Base-by-base conservation (phyloP, 2,797 vertebrate genomes). In the Argentina silus region DNA sequence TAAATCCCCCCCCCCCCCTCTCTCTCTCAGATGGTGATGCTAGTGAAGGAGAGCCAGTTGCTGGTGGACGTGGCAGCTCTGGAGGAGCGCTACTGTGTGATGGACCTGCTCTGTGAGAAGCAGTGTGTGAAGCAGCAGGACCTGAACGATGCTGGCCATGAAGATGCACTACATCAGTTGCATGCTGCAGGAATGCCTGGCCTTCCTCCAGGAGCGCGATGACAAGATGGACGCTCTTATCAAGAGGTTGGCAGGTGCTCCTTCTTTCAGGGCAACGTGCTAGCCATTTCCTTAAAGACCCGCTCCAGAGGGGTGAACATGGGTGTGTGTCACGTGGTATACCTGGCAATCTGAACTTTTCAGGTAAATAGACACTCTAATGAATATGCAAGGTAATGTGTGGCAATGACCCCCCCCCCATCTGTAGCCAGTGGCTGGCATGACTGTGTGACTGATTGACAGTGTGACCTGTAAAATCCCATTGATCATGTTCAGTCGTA, bases 151-250 rank as follows among this genome's bases (percentile, higher is more conserved):
- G 21, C 88, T 99, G 73, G 97, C 98, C 81, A 94, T 99, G 94
- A 99, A 99, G 93, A 99, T 98, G 97, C 98, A 99, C 85, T 99
- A 96, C 85, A 93, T 99, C 88, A 96, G 98, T 86, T 98, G 96
- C 23, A 88, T 99, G 87, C 93, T 99, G 96, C 78, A 99, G 97
- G 81, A 98, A 97, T 10, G 86, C 92, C 59, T 89, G 27, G 27
- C 85, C 0, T 97, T 96, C 92, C 91, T 98, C 62, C 96, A 95
- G 73, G 96, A 97, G 56, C 91, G 93, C 0, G 95, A 97, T 21
- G 95, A 96, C 87, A 95, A 96, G 69, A 85, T 99, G 77, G 97
- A 98, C 0, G 91, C 94, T 1, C 94, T 99, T 55, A 90, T 97
- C 77, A 98, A 95, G 91, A 97, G 96, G 98, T 98, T 57, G 27